Evolutionary conservation across 2,888 invertebrate genomes (phyloP).

Genomic region (Chloroclysta siterata): DNA sequence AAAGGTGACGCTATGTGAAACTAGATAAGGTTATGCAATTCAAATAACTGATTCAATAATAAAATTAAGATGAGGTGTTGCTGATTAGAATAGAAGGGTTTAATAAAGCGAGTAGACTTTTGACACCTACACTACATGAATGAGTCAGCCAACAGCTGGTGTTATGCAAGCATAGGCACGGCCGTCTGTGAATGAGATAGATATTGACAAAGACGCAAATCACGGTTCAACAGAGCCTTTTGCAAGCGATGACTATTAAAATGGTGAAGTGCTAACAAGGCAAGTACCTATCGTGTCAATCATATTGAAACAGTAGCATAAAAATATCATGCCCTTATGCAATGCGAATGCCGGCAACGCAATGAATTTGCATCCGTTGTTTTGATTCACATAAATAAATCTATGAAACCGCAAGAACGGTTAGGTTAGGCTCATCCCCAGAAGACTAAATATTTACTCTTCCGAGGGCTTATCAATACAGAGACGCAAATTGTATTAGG

Average conservation of each 20-base stretch:
- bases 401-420: conserved; percentile 35
- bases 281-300: conserved; percentile 28
- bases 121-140: conserved; percentile 59
- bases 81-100: conserved; percentile 43
- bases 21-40: conserved; percentile 24
- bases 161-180: conserved; percentile 55
- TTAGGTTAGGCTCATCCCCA: background rate
- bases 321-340: conserved; percentile 50
- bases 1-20: conserved; percentile 24
- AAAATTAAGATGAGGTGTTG: conserved; percentile 23
- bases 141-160: conserved; percentile 76
- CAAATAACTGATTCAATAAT: conserved; percentile 22
- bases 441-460: background rate
- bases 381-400: conserved; percentile 55
- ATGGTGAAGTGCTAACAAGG: conserved; percentile 5
- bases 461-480: background rate
- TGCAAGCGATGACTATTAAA: conserved; percentile 20
- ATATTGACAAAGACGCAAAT: conserved; percentile 37
- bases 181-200: conserved; percentile 41
- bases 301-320: conserved; percentile 44
- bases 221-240: conserved; percentile 26
- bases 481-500: no score
- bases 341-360: conserved; percentile 46
- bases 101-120: conserved; percentile 49
- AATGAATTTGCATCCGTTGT: conserved; percentile 53